A percentile compares a stretch with the other conserved stretches of the same genome.
phyloP scores from a whole-genome alignment of 2,113 vertebrate genomes.

The Heteronetta atricapilla region DNA sequence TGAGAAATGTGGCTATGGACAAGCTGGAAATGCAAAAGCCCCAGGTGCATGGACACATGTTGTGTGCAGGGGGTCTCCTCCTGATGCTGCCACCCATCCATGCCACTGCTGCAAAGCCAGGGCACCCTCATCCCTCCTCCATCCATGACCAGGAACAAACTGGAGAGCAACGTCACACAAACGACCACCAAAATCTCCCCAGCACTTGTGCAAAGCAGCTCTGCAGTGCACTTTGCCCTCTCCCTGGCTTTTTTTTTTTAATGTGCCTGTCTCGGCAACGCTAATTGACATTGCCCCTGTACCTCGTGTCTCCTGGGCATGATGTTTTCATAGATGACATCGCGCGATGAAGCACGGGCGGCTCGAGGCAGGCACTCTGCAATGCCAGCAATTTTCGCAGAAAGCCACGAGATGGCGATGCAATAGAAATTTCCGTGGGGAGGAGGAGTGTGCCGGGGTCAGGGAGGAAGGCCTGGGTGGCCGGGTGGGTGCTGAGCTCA shows the following conservation, averaged over 20 bases:
- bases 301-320: not conserved
- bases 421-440: not conserved
- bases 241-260: not conserved
- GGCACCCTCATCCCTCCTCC: not conserved
- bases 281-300: not conserved
- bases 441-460: not conserved
- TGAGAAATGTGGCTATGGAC: accelerated
- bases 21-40: accelerated
- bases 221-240: not conserved
- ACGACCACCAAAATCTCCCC: accelerated
- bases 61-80: not conserved
- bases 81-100: no score
- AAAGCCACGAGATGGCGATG: conserved; percentile 56
- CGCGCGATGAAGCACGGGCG: not conserved
- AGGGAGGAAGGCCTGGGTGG: accelerated
- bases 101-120: not conserved
- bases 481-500: not conserved
- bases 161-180: not conserved
- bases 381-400: not conserved
- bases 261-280: accelerated
- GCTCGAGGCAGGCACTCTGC: accelerated
- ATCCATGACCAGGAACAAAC: not conserved
- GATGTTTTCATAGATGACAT: not conserved
- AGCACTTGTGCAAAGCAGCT: no score
- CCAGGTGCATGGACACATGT: accelerated